Evolutionary conservation across 2,888 invertebrate species (phyloP), one percentile per base, ranked within the genome.

Genomic region (Pristionchus fissidentatus): DNA sequence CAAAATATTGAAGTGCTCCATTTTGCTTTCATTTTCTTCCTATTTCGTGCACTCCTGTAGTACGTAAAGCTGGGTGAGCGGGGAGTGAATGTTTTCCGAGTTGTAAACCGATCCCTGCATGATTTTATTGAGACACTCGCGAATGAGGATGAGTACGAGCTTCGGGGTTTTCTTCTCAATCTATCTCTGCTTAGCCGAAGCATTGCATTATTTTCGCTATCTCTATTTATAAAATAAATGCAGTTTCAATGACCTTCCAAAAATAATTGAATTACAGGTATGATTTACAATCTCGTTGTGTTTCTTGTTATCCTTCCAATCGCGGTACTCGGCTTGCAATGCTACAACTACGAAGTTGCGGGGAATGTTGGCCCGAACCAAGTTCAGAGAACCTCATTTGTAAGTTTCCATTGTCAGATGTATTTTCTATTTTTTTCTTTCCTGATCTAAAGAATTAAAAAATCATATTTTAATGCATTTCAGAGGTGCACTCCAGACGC

Each of bases 401-500:
- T 73, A 26, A 1, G 41, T 2, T 15, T 15, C 29, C 8, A 52
- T 38, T 78, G 5, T 32, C 0, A 15, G 1, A 2, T 0, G 10
- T 41, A 7, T 66, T 10, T 15, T 49, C 49, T 49, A 49, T 49
- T 15, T 15, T 49, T 15, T 49, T 19, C 19, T 15, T 15, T 19
- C 49, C 49, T 49, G 10, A n/a, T n/a, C n/a, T n/a, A n/a, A n/a
- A n/a, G n/a, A n/a, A 52, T 62, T 15, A 7, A 35, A 8, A 15
- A 15, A 62, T 19, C 26, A 66, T 46, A 49, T 49, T 10, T 19
- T 8, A 43, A 13, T n/a, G 4, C 10, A 8, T 0, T 78, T 49
- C 55, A 78, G 78, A 35, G 55, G n/a, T 88, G 88, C 80, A 86
- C 87, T 15, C 57, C 77, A 35, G 85, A 87, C 32, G 84, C 88